Evolutionary conservation across 2,888 invertebrate species (phyloP), one percentile per base, ranked within the genome.

Genomic region (Idaea straminata): DNA sequence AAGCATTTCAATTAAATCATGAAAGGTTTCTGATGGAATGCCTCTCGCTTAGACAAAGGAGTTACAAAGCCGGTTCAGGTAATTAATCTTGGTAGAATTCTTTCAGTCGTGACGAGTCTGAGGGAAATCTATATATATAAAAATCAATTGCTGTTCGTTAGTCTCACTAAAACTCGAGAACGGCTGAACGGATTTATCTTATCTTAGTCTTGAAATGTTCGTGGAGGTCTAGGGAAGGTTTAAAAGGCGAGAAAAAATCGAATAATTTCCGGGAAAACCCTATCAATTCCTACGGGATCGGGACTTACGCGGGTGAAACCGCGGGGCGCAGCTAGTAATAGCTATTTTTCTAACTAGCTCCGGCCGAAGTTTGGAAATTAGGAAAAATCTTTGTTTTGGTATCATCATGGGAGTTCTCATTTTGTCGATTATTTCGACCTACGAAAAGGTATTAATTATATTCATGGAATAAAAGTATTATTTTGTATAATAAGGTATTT

Each of bases 51-150:
- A 86, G 81, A 88, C 82, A 87, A 86, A 86, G 79, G 82, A 83
- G 81, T 80, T 81, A 82, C 86, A 82, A 83, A 86, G 84, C 78
- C 79, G 76, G 80, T 82, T 83, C 84, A 86, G 86, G 87, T 87
- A 87, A 88, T 88, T 88, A 88, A 87, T 87, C 88, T 85, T 80
- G 72, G 76, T 76, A 83, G 87, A 85, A 88, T 88, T 88, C 87
- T 88, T 87, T 84, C 80, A 78, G 77, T 70, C 73, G 77, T 80
- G 77, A 79, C 77, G 80, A 82, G 76, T 80, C 74, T 70, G 76
- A 82, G 78, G 80, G 83, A 83, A 83, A 83, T n/a, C n/a, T n/a
- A n/a, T n/a, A n/a, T n/a, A n/a, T n/a, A n/a, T n/a, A n/a, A n/a
- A n/a, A n/a, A n/a, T n/a, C n/a, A n/a, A n/a, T n/a, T n/a, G n/a